Evolutionary conservation across 2,113 vertebrate genomes (phyloP).

Genomic region (Pachyramphus minor): DNA sequence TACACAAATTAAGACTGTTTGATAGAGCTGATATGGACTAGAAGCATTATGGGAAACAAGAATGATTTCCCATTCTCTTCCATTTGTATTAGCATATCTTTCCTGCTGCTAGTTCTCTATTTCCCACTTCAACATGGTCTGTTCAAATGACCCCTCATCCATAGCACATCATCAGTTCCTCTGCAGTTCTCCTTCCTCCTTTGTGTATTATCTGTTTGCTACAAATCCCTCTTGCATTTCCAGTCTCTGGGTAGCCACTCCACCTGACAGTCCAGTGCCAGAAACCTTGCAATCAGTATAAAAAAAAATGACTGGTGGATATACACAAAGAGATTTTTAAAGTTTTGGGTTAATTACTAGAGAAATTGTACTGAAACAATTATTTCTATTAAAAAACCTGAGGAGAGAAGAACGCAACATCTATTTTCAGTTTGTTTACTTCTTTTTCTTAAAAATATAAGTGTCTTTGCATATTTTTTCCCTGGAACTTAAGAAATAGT

Average conservation of each 20-base stretch:
- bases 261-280: not conserved
- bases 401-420: not conserved
- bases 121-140: accelerated
- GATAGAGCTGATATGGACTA: not conserved
- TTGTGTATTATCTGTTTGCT: not conserved
- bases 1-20: not conserved
- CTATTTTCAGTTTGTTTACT: not conserved
- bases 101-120: not conserved
- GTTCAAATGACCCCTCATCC: not conserved
- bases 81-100: not conserved
- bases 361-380: not conserved
- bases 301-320: not conserved
- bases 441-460: not conserved
- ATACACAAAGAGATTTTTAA: not conserved
- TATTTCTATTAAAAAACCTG: not conserved
- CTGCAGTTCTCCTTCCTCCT: not conserved
- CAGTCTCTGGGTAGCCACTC: not conserved
- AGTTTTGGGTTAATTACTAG: not conserved
- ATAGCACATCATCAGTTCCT: not conserved
- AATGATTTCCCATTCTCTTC: not conserved
- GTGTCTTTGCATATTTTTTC: not conserved
- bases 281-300: not conserved
- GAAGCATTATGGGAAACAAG: not conserved
- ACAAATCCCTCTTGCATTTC: not conserved
- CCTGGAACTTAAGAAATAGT: not conserved